These are phyloP conservation scores for Leptopilina drosophilae DNA, from an alignment of 2,888 invertebrate genomes.

Conservation along the genomic window DNA sequence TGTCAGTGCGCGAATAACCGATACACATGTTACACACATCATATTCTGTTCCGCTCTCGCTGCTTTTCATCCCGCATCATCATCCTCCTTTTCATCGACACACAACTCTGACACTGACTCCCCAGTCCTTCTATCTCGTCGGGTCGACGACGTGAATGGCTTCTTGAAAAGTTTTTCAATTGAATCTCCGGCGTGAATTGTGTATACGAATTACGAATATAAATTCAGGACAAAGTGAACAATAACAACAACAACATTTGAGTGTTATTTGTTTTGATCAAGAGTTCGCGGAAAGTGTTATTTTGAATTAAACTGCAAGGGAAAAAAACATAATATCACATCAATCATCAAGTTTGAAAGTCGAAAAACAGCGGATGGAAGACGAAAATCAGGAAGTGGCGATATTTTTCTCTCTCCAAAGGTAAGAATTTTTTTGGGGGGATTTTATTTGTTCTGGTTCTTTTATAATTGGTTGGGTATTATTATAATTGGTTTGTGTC, in stretches of 20 bases:
- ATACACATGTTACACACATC: slow-evolving; percentile 20
- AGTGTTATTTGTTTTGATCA: slow-evolving; percentile 26
- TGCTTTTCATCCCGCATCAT: neutral
- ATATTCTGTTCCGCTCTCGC: neutral
- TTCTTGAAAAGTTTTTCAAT: slow-evolving; percentile 8
- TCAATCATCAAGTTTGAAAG: neutral
- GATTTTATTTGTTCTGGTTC: too few species aligned
- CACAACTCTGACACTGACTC: too few species aligned
- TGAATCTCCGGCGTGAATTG: slow-evolving; percentile 22
- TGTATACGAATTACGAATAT: neutral
- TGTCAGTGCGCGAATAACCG: neutral
- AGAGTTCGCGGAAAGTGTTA: neutral
- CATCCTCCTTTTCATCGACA: neutral
- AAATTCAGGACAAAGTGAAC: neutral
- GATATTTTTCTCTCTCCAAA: neutral
- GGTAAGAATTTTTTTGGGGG: neutral
- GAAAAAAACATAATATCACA: neutral
- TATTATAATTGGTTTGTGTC: slow-evolving; percentile 13
- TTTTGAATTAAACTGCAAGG: neutral
- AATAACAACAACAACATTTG: neutral
- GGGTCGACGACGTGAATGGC: neutral
- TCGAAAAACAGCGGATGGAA: slow-evolving; percentile 5
- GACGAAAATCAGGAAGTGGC: neutral
- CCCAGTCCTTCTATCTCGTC: neutral
- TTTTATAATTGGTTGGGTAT: neutral